Evolutionary conservation across 2,888 invertebrate genomes (phyloP).

Genomic region (Meloe dianella): DNA sequence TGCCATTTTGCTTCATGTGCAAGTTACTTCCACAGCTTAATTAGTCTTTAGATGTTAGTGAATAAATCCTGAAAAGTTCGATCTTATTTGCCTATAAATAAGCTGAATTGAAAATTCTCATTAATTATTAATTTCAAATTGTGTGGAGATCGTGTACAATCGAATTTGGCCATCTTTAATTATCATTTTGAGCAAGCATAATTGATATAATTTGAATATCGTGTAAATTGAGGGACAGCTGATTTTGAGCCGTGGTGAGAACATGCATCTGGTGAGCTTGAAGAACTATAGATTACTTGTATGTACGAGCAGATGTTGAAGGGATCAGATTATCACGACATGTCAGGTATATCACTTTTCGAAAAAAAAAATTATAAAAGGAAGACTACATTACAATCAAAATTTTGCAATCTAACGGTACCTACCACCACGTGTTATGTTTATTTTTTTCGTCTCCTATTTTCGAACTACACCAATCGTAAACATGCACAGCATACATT

Average conservation of each 20-base stretch:
- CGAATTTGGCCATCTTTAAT: no score
- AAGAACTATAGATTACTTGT: neutral
- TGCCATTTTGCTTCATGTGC: no score
- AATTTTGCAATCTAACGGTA: neutral
- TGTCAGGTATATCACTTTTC: neutral
- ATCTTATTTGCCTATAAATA: no score
- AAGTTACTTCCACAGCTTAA: no score
- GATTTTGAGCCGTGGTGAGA: neutral
- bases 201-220: no score
- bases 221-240: no score
- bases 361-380: neutral
- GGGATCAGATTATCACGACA: conserved; percentile 36
- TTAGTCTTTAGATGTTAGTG: no score
- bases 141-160: no score
- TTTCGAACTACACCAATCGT: neutral
- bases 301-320: conserved; percentile 36
- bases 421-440: neutral
- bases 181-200: no score
- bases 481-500: neutral
- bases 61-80: no score
- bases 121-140: no score
- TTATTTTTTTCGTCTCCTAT: neutral
- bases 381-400: neutral
- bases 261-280: neutral
- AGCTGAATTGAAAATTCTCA: no score